These are phyloP conservation scores for Harpagoxenus sublaevis DNA, from an alignment of 2,888 invertebrate species.

Conservation along the genomic window DNA sequence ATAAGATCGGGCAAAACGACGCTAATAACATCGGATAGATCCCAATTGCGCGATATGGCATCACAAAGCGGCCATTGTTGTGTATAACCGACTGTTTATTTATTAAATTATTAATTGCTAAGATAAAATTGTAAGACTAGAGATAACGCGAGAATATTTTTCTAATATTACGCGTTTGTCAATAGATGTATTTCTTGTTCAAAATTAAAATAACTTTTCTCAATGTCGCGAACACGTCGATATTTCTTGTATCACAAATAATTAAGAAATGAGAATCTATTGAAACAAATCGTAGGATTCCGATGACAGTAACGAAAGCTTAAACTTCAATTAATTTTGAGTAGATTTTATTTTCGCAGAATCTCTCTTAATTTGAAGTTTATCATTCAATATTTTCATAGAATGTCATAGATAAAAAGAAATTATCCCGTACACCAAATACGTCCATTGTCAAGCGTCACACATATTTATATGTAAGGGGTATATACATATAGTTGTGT, in stretches of 20 bases:
- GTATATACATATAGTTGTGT: background rate
- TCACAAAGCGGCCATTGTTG: background rate
- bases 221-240: background rate
- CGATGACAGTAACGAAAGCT: background rate
- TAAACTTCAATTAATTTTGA: background rate
- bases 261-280: background rate
- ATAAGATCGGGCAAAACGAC: background rate
- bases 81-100: conserved; percentile 23
- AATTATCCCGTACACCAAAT: background rate
- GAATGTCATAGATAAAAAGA: background rate
- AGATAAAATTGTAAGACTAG: background rate
- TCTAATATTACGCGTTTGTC: background rate
- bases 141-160: background rate
- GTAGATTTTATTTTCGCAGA: background rate
- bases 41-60: background rate
- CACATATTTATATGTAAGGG: background rate
- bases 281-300: background rate
- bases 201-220: background rate
- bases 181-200: background rate
- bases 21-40: conserved; percentile 15
- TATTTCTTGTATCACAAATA: background rate
- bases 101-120: conserved; percentile 21
- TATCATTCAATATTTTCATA: background rate
- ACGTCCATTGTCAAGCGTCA: conserved; percentile 8
- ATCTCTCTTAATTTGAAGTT: too few relatives aligned